Conservation (phyloP, 2,888 invertebrate species). For the Spicauda simplicius region DNA sequence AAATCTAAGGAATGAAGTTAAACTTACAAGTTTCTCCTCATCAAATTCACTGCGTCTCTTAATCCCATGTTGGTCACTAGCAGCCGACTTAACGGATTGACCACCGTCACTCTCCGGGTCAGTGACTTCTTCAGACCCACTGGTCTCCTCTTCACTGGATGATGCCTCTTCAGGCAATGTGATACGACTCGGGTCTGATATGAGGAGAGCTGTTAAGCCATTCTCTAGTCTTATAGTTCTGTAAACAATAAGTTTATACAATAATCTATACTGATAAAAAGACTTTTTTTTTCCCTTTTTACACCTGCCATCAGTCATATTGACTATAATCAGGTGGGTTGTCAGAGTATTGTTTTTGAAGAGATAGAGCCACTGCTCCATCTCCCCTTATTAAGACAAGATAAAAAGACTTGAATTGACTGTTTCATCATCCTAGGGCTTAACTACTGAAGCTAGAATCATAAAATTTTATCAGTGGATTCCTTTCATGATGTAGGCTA, state of each 20-base stretch:
- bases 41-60: slow-evolving; percentile 64
- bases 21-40: slow-evolving; percentile 78
- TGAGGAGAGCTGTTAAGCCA: slow-evolving; percentile 89
- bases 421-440: no score
- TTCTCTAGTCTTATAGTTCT: slow-evolving; percentile 88
- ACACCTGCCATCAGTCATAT: no score
- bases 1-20: neutral
- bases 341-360: no score
- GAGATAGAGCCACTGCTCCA: no score
- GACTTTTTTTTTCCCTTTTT: no score
- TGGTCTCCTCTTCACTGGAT: slow-evolving; percentile 67
- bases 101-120: slow-evolving; percentile 75
- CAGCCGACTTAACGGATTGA: slow-evolving; percentile 61
- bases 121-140: slow-evolving; percentile 61
- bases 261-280: no score
- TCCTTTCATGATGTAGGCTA: no score
- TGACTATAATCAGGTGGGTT: no score
- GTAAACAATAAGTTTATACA: slow-evolving; percentile 43
- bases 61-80: slow-evolving; percentile 67
- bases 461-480: no score
- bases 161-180: slow-evolving; percentile 51
- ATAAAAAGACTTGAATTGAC: no score
- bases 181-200: slow-evolving; percentile 85
- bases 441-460: no score
- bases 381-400: no score